Conservation (phyloP, 2,113 vertebrate species). For the Oncorhynchus nerka region DNA sequence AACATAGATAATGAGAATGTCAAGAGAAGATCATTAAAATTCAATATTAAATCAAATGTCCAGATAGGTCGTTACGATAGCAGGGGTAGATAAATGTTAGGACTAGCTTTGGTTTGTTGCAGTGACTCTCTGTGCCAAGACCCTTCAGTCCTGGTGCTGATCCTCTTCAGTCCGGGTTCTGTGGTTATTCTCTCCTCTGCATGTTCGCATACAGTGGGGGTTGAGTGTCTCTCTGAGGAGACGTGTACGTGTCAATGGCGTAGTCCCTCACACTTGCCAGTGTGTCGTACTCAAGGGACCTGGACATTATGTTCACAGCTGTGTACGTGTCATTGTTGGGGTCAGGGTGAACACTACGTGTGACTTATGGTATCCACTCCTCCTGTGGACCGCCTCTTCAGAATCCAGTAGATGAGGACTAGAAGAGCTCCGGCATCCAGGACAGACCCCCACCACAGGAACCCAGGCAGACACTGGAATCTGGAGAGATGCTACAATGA, state of each 20-base stretch:
- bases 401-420: background rate
- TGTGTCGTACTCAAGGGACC: conserved; percentile 7
- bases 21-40: too few species aligned
- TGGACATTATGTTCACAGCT: conserved; percentile 6
- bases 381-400: background rate
- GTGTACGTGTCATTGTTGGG: background rate
- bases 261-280: background rate
- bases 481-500: too few species aligned
- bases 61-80: too few species aligned
- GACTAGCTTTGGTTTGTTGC: too few species aligned
- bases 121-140: too few species aligned
- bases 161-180: too few species aligned
- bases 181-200: background rate
- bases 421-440: background rate
- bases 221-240: too few species aligned
- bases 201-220: conserved; percentile 11
- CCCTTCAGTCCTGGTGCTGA: too few species aligned
- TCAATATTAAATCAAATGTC: too few species aligned
- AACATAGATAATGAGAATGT: too few species aligned
- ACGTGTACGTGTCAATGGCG: background rate
- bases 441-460: background rate
- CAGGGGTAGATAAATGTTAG: too few species aligned
- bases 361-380: background rate
- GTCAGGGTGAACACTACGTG: background rate
- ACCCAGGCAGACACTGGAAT: background rate